Evolutionary conservation across 2,113 vertebrate genomes (phyloP).

Genomic region (Myiozetetes cayanensis): DNA sequence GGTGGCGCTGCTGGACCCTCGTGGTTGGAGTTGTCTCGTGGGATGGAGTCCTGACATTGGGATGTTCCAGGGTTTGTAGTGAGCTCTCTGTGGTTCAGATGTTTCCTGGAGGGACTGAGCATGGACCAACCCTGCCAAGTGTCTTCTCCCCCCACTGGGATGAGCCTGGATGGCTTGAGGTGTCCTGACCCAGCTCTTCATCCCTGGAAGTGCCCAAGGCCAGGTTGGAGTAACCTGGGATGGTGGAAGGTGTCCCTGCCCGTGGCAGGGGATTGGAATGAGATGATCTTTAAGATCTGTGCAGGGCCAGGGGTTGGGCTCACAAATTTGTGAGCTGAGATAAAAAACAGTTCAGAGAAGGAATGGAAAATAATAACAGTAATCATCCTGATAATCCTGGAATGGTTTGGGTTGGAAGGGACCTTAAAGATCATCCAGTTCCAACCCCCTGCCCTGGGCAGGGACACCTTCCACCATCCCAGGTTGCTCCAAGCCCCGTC

Average conservation of each 20-base stretch:
- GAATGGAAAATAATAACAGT: no score
- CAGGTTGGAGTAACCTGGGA: neutral
- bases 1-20: neutral
- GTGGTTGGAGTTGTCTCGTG: neutral
- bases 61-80: neutral
- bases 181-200: neutral
- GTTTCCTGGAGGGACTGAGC: neutral
- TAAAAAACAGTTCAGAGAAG: neutral
- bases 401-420: neutral
- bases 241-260: no score
- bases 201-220: neutral
- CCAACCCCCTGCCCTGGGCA: neutral
- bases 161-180: neutral
- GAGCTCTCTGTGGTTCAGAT: neutral
- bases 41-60: neutral
- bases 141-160: neutral
- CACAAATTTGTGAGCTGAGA: neutral
- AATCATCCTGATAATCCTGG: no score
- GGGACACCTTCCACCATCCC: neutral
- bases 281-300: neutral
- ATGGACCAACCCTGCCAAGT: neutral
- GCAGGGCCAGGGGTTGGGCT: neutral
- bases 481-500: neutral
- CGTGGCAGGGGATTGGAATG: neutral
- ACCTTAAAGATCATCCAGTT: neutral